Evolutionary conservation across 2,888 invertebrate species (phyloP), one percentile per base, ranked within the genome.

Genomic region (Odontocolon sp.): DNA sequence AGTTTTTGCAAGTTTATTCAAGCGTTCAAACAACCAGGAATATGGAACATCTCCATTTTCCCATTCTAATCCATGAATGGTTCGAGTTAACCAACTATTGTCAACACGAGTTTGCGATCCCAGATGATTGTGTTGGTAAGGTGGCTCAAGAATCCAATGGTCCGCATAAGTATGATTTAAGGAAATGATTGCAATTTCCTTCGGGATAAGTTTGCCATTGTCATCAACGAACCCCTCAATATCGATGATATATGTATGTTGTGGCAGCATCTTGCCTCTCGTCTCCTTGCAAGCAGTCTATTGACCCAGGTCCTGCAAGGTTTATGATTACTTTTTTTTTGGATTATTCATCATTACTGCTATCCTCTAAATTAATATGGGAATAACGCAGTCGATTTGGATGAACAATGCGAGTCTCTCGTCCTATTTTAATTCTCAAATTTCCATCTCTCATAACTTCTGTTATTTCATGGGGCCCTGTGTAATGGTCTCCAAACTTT

Each of bases 401-500:
- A n/a, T n/a, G n/a, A n/a, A n/a, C n/a, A 31, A 38, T 38, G 11
- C n/a, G 36, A 3, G n/a, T 9, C 36, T 3, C 4, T 1, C 36
- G 2, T 9, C 36, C 36, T 1, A 40, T 9, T 11, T 9, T 8
- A n/a, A 70, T 45, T 63, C 21, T 42, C 11, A 72, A 18, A 31
- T 72, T 66, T 8, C 64, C 61, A 9, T 77, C 54, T 0, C 42
- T 31, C 42, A 61, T 45, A 3, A 77, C 23, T 33, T 77, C 72
- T 8, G 14, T 50, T n/a, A n/a, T n/a, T n/a, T 79, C 57, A 28
- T 79, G 50, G 1, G 79, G 79, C 1, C 77, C 79, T 0, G 54
- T 73, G 9, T 79, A 79, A 21, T 75, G 54, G 8, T 73, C 73
- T 14, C 63, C 57, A 2, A 79, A 45, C 67, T 79, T 79, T 5